Evolutionary conservation across 2,888 invertebrate genomes (phyloP), one percentile per base, ranked within the genome.

Genomic region (Sinotaia quadrata): DNA sequence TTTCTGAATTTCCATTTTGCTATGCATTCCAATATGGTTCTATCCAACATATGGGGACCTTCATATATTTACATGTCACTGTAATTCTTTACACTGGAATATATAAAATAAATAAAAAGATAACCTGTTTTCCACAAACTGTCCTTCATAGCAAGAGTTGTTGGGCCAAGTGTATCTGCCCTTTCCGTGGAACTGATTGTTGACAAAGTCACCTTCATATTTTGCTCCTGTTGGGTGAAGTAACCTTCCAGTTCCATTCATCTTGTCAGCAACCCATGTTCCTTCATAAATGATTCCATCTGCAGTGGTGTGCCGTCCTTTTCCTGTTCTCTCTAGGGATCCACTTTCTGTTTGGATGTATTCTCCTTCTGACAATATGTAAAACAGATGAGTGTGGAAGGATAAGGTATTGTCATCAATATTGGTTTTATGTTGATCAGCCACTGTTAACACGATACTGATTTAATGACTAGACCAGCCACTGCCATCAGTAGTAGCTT

Each of bases 101-200:
- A n/a, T n/a, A n/a, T n/a, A n/a, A n/a, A 71, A 74, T 73, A 73
- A n/a, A n/a, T n/a, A n/a, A n/a, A n/a, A n/a, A n/a, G n/a, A n/a
- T n/a, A n/a, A 87, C 87, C 78, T 85, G 73, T 87, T 88, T 74
- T 87, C 86, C 4, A 76, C 74, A 78, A 88, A 88, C 31, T 83
- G 77, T 41, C 88, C 88, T 33, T 83, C 77, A 72, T 86, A 87
- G 44, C 69, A 82, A 5, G 86, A 86, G 7, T 84, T 83, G 75
- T 88, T 84, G n/a, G 87, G 85, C 84, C 85, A 88, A 2, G 76
- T 79, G 68, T 87, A 88, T 70, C 78, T 79, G 36, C 88, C 88
- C 27, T 59, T 62, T 10, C 88, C 88, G 68, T 87, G 81, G 73
- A 88, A 87, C 72, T 85, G 80, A 69, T 87, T 87, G 68, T 86